Evolutionary conservation across 2,113 vertebrate genomes (phyloP), one percentile per base, ranked within the genome.

Genomic region (Percopsis transmontana): DNA sequence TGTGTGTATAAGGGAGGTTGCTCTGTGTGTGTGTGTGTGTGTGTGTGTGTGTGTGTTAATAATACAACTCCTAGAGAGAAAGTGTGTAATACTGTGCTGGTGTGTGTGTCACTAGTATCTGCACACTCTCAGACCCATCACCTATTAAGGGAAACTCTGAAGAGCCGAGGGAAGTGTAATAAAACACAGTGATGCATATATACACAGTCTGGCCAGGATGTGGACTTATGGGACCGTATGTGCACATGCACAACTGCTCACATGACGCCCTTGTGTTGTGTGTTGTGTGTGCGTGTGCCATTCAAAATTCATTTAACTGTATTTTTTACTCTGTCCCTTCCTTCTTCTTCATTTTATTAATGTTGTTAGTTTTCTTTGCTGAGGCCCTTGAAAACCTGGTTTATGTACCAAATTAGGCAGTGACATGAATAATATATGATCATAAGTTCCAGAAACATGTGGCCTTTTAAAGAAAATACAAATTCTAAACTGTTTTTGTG

Each of bases 101-200:
- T 41, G 33, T 40, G 61, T 20, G 16, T 51, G 45, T 19, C 12
- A 9, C 18, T 21, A 24, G 11, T 6, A 7, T 33, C 5, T 33
- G 27, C 5, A 33, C 8, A 7, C 27, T 33, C 27, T 33, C 27
- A 33, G 27, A 33, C 27, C 27, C 27, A 66, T 83, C 70, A 75
- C 56, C 59, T 74, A 72, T 77, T 73, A 68, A 70, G 62, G 58
- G 56, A 61, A 80, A 68, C 23, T 38, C 57, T 51, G 47, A 42
- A 20, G 41, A 24, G 54, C 33, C 16, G 33, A 44, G 68, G 54
- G 62, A 70, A 68, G 54, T 56, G 61, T 58, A 71, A 77, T 79
- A 79, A 79, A 82, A 74, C 62, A 67, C 18, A 16, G 63, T 72
- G 77, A 72, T 44, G 44, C 68, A 74, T 80, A 80, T 73, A 75